Evolutionary conservation across 2,113 vertebrate species (phyloP), one percentile per base, ranked within the genome.

Genomic region (Castor canadensis): DNA sequence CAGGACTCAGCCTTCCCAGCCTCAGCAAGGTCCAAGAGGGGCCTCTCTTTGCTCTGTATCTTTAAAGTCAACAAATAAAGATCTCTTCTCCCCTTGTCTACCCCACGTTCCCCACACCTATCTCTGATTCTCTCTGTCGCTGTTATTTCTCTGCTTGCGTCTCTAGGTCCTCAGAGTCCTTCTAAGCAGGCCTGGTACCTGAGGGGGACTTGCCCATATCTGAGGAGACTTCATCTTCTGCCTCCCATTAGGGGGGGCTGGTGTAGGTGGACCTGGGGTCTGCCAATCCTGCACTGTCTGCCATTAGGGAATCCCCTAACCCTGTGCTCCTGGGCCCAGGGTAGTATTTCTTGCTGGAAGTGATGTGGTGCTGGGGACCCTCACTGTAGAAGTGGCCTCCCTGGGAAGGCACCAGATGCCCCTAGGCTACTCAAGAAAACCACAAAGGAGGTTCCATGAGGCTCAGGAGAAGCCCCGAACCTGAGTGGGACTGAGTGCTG

Each of bases 11-110:
- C 88, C 91, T 83, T 24, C 32, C 32, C n/a, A 40, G 19, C 64
- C 62, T 62, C 16, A 45, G 56, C n/a, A 22, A 84, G 69, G 35
- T 38, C 73, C 15, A 10, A 30, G 58, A 32, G 47, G 81, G 60
- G 60, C 49, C 43, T 87, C 81, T 77, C 58, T 66, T 91, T 91
- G 56, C 86, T 93, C 89, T 95, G 87, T 96, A 71, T 91, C 97
- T 95, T 22, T 86, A 62, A 93, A 52, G 52, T 47, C 60, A 9
- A 16, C 79, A 73, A 98, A 98, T 97, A 98, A 98, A 98, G 83
- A 85, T 94, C 73, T 96, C 56, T 11, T 89, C 32, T 60, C 28
- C 67, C 92, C 52, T 43, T 54, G n/a, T 40, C 84, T 56, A 30
- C 19, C 75, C 85, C 62, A 0, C 0, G 0, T 11, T 47, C 58